These are phyloP conservation scores for Heteromormyrus szaboi DNA, from an alignment of 2,797 vertebrate species.

Conservation along the genomic window DNA sequence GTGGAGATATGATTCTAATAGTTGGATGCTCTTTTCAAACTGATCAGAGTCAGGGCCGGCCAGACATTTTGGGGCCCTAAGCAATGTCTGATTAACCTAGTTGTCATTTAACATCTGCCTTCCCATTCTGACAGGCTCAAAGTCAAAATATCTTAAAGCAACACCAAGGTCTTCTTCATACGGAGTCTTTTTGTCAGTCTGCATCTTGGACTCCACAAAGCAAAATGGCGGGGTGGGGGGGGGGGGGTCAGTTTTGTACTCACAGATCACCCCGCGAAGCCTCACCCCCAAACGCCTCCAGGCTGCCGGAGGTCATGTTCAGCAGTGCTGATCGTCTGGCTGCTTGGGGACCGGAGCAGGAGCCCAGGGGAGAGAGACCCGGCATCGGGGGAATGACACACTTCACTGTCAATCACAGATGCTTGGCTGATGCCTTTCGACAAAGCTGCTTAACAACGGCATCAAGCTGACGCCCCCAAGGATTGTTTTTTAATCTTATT, in stretches of 20 bases:
- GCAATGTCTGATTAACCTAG: not conserved
- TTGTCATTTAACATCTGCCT: not conserved
- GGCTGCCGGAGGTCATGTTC: conserved; percentile 69
- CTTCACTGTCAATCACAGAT: not conserved
- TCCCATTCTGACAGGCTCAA: not conserved
- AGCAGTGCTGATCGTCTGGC: conserved; percentile 55
- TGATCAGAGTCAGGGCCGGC: not conserved
- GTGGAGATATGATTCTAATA: not conserved
- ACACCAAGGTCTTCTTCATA: not conserved
- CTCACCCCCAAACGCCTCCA: conserved; percentile 78
- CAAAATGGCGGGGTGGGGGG: not conserved
- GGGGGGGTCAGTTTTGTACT: conserved; percentile 42
- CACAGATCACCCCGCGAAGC: conserved; percentile 73
- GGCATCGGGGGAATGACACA: not conserved
- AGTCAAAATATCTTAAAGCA: not conserved
- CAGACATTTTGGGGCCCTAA: not conserved
- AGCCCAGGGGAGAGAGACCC: not conserved
- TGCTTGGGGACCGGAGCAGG: conserved; percentile 37
- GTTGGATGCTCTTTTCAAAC: not conserved
- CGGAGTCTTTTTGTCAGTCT: not conserved
- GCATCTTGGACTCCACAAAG: not conserved
- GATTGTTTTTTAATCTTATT: not conserved
- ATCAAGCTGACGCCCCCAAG: not conserved
- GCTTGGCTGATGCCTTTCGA: not conserved
- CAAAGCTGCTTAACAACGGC: not conserved